These are phyloP conservation scores for Erebia aethiops DNA, from an alignment of 2,888 invertebrate species.

Conservation along the genomic window DNA sequence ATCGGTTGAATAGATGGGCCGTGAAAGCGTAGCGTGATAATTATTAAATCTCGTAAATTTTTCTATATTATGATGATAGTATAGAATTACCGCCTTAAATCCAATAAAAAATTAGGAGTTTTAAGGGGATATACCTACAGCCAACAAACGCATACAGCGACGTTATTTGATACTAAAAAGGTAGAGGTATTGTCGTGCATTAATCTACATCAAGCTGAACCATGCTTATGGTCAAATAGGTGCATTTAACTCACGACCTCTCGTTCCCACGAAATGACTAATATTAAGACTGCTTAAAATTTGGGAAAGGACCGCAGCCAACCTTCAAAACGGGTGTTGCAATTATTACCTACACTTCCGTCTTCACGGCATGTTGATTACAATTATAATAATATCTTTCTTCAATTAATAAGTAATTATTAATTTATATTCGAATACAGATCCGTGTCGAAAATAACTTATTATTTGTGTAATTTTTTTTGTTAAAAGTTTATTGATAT, in stretches of 20 bases:
- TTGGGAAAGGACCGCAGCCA: slow-evolving; percentile 30
- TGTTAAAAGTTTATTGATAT: neutral
- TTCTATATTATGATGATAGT: too few species aligned
- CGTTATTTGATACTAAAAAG: neutral
- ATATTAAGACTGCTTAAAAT: slow-evolving; percentile 29
- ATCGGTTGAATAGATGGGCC: too few species aligned
- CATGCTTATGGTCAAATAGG: slow-evolving; percentile 28
- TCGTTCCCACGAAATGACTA: slow-evolving; percentile 42
- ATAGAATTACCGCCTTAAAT: too few species aligned
- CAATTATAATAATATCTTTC: slow-evolving; percentile 19
- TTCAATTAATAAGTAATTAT: slow-evolving; percentile 12
- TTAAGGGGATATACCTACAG: too few species aligned
- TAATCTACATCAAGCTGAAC: slow-evolving; percentile 9
- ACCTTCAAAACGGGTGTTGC: slow-evolving; percentile 29
- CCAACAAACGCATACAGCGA: neutral
- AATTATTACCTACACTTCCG: slow-evolving; percentile 30
- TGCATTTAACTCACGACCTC: slow-evolving; percentile 37
- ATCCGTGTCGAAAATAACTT: slow-evolving; percentile 19
- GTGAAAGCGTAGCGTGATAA: too few species aligned
- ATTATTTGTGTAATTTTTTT: slow-evolving; percentile 10
- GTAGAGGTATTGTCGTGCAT: neutral
- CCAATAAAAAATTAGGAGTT: too few species aligned
- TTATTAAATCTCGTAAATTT: too few species aligned
- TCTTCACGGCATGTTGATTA: slow-evolving; percentile 19
- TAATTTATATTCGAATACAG: neutral